A percentile compares a stretch with the other conserved stretches of the same genome.
Evolutionary conservation across 2,113 vertebrate species (phyloP).

Genomic region (Vicugna pacos): DNA sequence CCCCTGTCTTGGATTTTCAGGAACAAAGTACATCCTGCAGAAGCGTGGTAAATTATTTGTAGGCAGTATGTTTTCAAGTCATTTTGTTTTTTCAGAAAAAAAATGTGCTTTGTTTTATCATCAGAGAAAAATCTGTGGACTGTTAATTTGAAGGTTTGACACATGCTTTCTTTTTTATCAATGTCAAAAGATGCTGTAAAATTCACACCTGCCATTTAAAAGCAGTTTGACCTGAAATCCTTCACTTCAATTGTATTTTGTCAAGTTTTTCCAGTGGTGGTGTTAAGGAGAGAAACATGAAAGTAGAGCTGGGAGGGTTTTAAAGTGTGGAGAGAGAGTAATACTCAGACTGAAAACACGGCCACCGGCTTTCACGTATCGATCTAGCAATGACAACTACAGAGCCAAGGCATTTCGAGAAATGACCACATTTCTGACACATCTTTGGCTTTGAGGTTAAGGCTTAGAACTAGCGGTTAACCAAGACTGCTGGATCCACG

Average conservation of each 20-base stretch:
- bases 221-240: conserved; percentile 38
- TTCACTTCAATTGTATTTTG: conserved; percentile 4
- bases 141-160: conserved; percentile 62
- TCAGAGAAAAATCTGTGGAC: conserved; percentile 38
- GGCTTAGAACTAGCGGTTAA: not conserved
- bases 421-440: conserved; percentile 45
- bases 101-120: conserved; percentile 44
- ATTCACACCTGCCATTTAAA: conserved; percentile 69
- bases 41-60: not conserved
- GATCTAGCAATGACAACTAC: not conserved
- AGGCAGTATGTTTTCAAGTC: conserved; percentile 8
- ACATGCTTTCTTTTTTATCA: conserved; percentile 7
- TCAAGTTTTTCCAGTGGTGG: not conserved
- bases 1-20: not conserved
- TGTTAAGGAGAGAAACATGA: conserved; percentile 25
- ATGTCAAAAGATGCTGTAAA: conserved; percentile 61
- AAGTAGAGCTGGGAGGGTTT: not conserved
- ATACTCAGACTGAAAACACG: not conserved
- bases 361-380: not conserved
- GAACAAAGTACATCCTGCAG: not conserved
- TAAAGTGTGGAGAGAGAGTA: not conserved
- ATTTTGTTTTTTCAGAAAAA: not conserved
- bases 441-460: conserved; percentile 46
- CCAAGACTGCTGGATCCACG: not conserved
- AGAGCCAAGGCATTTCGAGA: not conserved